Evolutionary conservation across 2,113 vertebrate genomes (phyloP).

Genomic region (Heterotilapia buettikoferi): DNA sequence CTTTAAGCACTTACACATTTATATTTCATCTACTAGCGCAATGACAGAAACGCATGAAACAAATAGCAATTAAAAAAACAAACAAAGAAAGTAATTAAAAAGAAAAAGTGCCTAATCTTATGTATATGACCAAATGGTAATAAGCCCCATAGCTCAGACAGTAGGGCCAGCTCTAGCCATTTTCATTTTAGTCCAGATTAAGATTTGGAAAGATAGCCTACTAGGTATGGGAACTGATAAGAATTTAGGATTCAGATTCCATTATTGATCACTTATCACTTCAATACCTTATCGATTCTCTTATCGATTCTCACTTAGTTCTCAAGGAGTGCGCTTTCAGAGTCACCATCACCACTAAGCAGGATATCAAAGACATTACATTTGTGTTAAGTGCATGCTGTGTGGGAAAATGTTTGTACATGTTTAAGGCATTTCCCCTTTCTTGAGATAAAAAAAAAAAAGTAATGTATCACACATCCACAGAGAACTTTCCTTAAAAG

Average conservation of each 20-base stretch:
- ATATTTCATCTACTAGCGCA: background rate
- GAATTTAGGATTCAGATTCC: background rate
- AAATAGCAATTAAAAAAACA: background rate
- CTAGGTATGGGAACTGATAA: background rate
- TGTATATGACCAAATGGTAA: accelerated
- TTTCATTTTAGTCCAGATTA: background rate
- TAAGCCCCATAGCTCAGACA: background rate
- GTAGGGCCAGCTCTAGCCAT: background rate
- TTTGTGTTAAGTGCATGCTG: background rate
- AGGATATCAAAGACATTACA: background rate
- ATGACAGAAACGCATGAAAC: background rate
- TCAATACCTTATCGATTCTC: background rate
- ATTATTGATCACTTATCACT: background rate
- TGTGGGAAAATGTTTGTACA: background rate
- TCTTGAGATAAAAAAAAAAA: background rate
- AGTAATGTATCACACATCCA: background rate
- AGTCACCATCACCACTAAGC: background rate
- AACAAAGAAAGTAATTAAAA: background rate
- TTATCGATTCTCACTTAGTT: background rate
- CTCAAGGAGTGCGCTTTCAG: background rate
- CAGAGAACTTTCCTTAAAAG: background rate
- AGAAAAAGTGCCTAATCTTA: background rate
- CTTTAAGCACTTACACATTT: background rate
- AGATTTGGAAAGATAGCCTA: accelerated
- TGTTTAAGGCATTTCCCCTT: background rate